Base-by-base conservation (phyloP, 2,888 invertebrate genomes). In the Tromatobia lineatoria region DNA sequence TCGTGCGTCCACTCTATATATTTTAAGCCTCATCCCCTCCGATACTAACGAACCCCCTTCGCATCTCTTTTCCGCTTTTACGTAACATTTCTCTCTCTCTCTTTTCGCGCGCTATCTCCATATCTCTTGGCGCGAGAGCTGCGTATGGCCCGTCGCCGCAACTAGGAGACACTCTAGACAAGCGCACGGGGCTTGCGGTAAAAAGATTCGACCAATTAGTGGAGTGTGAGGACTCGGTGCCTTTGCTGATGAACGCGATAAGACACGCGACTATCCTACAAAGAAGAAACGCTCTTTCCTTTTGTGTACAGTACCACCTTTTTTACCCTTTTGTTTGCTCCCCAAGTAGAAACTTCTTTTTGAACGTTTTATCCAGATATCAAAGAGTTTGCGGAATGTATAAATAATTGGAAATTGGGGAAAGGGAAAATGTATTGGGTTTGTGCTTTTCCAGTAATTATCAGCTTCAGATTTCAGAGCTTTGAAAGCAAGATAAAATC, bases 151-250 rank as follows among this genome's bases (percentile, higher is more conserved):
- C 70, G 45, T 69, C 69, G 59, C 18, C 2, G n/a, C 57, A 18
- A 54, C 47, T 42, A 25, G 23, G 71, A 50, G 34, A 18, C 23
- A 74, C 64, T 47, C 52, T 52, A 13, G 66, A 57, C 64, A 47
- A 73, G 57, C 29, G 73, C 45, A 38, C 10, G 61, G 18, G 64
- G 47, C 50, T 45, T 47, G 69, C 86, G 85, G 81, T 85, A 88
- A 91, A 90, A 91, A 91, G 88, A 91, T 91, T 92, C 90, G 88
- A 90, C 91, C 91, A 92, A 92, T 92, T 91, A 92, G 90, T 76
- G 85, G 85, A 89, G 90, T 89, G 88, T 79, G 45, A 47, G 29
- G 52, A 61, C 57, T 23, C 23, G 47, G 50, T 47, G 67, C 38
- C 59, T 29, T 61, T 38, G 61, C 25, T 73, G 77, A 83, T 83